phyloP scores from a whole-genome alignment of 2,888 invertebrate species.

The Mesorhabditis sp. region DNA sequence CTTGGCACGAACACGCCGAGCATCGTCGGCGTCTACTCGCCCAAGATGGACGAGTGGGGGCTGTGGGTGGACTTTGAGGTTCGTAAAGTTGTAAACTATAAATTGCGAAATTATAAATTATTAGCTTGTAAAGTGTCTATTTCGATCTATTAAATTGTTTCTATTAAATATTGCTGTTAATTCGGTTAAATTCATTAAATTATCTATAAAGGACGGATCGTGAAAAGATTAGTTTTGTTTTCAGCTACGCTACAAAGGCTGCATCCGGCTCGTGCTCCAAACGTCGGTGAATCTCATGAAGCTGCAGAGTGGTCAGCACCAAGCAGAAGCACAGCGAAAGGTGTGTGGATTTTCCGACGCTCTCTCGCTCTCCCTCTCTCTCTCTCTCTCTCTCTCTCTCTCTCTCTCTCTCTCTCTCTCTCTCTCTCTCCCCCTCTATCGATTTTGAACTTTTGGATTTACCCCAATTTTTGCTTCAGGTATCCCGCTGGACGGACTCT shows the following conservation, averaged over 20 bases:
- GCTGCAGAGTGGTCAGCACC: conserved; percentile 57
- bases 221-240: conserved; percentile 9
- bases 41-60: conserved; percentile 75
- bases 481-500: conserved; percentile 28
- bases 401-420: neutral
- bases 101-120: no score
- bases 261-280: conserved; percentile 76
- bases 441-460: neutral
- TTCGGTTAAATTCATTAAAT: neutral
- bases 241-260: conserved; percentile 63
- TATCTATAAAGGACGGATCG: neutral
- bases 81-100: neutral
- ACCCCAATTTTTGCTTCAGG: conserved; percentile 3
- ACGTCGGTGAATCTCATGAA: conserved; percentile 82
- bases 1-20: conserved; percentile 48
- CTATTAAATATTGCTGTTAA: no score
- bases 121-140: no score
- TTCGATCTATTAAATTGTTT: no score
- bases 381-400: neutral
- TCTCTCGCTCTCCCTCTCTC: neutral
- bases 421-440: neutral
- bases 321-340: conserved; percentile 12
- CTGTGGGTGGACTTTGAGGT: conserved; percentile 80
- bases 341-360: neutral
- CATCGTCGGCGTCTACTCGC: conserved; percentile 60